A percentile compares a stretch with the other conserved stretches of the same genome.
phyloP scores from a whole-genome alignment of 2,113 vertebrate genomes.

The Chaetodon auriga region DNA sequence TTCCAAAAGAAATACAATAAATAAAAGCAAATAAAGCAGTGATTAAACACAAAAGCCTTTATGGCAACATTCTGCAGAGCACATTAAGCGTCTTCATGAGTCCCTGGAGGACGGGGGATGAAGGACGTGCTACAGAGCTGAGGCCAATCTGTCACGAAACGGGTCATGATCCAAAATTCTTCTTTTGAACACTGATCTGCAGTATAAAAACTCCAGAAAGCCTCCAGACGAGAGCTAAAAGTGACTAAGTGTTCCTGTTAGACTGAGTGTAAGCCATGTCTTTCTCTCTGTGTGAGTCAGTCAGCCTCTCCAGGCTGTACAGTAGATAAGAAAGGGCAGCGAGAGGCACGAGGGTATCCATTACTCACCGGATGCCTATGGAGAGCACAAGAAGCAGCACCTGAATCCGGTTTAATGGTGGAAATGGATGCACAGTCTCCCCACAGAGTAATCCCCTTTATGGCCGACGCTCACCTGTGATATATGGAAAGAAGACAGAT shows the following conservation, averaged over 20 bases:
- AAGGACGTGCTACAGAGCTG: slow-evolving; percentile 47
- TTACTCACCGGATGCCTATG: slow-evolving; percentile 76
- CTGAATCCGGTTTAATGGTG: slow-evolving; percentile 84
- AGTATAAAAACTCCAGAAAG: slow-evolving; percentile 51
- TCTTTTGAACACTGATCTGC: slow-evolving; percentile 55
- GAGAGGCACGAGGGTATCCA: slow-evolving; percentile 67
- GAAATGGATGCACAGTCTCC: slow-evolving; percentile 78
- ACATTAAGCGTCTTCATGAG: slow-evolving; percentile 31
- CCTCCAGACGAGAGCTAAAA: slow-evolving; percentile 55
- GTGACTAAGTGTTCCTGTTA: slow-evolving; percentile 53
- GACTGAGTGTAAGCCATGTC: slow-evolving; percentile 40
- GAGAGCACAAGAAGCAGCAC: slow-evolving; percentile 71
- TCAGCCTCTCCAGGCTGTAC: slow-evolving; percentile 50
- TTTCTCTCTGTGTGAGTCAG: slow-evolving; percentile 51
- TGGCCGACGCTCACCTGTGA: slow-evolving; percentile 76
- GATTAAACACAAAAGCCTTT: slow-evolving; percentile 40
- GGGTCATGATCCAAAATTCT: slow-evolving; percentile 62
- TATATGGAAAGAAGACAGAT: slow-evolving; percentile 79
- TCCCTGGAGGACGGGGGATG: slow-evolving; percentile 39
- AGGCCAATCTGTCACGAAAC: slow-evolving; percentile 55
- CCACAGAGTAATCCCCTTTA: slow-evolving; percentile 76
- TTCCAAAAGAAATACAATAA: neutral
- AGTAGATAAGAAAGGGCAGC: slow-evolving; percentile 76
- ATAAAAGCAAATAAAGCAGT: slow-evolving; percentile 21
- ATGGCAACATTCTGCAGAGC: slow-evolving; percentile 46